phyloP scores from a whole-genome alignment of 2,888 invertebrate genomes.

The Hecatera dysodea region DNA sequence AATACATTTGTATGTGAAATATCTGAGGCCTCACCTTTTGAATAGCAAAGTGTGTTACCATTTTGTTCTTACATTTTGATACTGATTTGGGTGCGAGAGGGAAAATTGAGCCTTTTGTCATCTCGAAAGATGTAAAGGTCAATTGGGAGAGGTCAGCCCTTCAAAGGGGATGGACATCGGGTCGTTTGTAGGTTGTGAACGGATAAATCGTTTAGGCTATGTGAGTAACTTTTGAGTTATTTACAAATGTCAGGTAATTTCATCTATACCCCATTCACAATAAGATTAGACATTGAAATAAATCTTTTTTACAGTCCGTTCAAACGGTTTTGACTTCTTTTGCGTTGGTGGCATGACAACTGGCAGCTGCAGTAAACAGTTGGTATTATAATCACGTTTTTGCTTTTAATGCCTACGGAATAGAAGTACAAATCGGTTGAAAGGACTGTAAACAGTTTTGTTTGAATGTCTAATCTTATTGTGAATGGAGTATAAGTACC shows the following conservation, averaged over 20 bases:
- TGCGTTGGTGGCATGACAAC: too few species aligned
- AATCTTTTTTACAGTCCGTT: too few species aligned
- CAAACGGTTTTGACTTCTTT: too few species aligned
- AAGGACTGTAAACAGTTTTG: too few species aligned
- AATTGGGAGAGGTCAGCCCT: constrained; percentile 36
- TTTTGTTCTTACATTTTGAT: constrained; percentile 64
- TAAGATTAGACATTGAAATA: too few species aligned
- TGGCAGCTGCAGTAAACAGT: too few species aligned
- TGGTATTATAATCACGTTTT: too few species aligned
- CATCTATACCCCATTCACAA: too few species aligned
- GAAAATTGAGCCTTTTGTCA: constrained; percentile 52
- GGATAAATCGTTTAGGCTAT: constrained; percentile 17
- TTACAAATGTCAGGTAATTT: background rate
- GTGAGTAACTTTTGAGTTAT: background rate
- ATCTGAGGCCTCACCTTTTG: constrained; percentile 58
- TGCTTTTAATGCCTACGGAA: too few species aligned
- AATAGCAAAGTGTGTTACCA: constrained; percentile 48
- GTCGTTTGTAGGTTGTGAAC: constrained; percentile 33
- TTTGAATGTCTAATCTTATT: too few species aligned
- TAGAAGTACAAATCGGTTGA: too few species aligned
- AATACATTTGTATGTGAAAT: constrained; percentile 58
- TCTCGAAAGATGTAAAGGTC: constrained; percentile 43
- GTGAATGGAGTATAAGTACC: too few species aligned
- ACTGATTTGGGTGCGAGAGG: constrained; percentile 50
- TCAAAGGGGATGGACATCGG: constrained; percentile 13